phyloP scores from a whole-genome alignment of 1,140 invertebrate genomes.

The Nasonia longicornis region DNA sequence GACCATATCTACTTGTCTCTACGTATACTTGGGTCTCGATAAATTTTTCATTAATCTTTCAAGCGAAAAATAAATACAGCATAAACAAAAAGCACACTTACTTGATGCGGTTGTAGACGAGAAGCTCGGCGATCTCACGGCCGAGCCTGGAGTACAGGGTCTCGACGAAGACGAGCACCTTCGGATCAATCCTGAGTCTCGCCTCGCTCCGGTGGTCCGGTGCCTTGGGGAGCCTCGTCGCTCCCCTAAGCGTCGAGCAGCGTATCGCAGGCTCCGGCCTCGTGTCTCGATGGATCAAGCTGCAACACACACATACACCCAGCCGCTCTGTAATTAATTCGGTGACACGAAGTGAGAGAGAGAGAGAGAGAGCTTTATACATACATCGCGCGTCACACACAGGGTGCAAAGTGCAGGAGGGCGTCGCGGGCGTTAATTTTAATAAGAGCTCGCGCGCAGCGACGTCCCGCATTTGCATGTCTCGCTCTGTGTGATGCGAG shows the following conservation, averaged over 20 bases:
- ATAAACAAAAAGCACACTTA: slow-evolving; percentile 69
- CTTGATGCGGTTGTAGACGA: slow-evolving; percentile 94
- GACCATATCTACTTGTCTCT: too few species aligned
- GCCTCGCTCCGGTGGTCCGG: slow-evolving; percentile 87
- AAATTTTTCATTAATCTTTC: too few species aligned
- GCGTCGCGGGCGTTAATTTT: slow-evolving; percentile 30
- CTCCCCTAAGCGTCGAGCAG: slow-evolving; percentile 79
- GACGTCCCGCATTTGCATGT: slow-evolving; percentile 15
- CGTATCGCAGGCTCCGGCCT: slow-evolving; percentile 83
- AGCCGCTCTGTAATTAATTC: slow-evolving; percentile 48
- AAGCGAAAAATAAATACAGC: not conserved
- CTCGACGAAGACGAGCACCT: slow-evolving; percentile 95
- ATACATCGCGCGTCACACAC: too few species aligned
- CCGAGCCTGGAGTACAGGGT: slow-evolving; percentile 93
- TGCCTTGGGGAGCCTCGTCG: slow-evolving; percentile 70
- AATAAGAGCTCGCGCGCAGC: slow-evolving; percentile 32
- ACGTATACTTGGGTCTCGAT: too few species aligned
- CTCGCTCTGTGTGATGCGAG: not conserved
- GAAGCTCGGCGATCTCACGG: slow-evolving; percentile 89
- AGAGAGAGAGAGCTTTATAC: not conserved
- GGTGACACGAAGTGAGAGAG: not conserved
- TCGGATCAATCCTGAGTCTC: slow-evolving; percentile 86
- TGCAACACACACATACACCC: slow-evolving; percentile 64
- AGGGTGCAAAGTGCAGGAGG: not conserved
- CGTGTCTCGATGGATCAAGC: slow-evolving; percentile 80